These are phyloP conservation scores for Pomatorhinus ruficollis DNA, from an alignment of 2,113 vertebrate genomes.

Conservation along the genomic window DNA sequence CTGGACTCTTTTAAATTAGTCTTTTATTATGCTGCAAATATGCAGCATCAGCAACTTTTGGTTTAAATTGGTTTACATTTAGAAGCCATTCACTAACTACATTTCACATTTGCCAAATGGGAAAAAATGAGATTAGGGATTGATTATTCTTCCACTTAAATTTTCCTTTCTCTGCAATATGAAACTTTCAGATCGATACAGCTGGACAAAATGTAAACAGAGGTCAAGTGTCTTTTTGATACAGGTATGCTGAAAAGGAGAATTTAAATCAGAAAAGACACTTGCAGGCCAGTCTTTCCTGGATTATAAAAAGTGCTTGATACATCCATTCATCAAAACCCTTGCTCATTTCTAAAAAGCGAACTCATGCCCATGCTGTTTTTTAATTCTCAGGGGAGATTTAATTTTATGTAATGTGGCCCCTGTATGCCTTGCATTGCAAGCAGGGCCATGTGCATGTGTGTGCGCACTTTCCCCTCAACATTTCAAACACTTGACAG, in stretches of 20 bases:
- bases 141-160: conserved; percentile 6
- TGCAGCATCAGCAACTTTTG: conserved; percentile 9
- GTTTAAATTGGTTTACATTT: conserved; percentile 26
- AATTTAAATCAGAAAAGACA: not conserved
- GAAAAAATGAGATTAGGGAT: conserved; percentile 33
- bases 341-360: conserved; percentile 49
- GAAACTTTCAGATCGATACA: not conserved
- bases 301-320: not conserved
- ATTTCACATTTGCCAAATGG: conserved; percentile 11
- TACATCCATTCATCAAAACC: conserved; percentile 23
- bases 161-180: conserved; percentile 2
- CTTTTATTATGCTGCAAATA: not conserved
- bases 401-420: conserved; percentile 61
- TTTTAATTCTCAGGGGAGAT: conserved; percentile 44
- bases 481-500: conserved; percentile 76
- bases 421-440: conserved; percentile 37
- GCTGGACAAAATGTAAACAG: not conserved
- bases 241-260: not conserved
- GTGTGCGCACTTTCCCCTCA: not conserved
- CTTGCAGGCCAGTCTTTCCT: not conserved
- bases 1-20: not conserved
- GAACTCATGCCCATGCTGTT: conserved; percentile 7
- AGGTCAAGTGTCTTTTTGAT: conserved; percentile 27
- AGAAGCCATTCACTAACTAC: not conserved
- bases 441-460: not conserved